These are phyloP conservation scores for Amphipoea oculea DNA, from an alignment of 2,888 invertebrate species.

Conservation along the genomic window DNA sequence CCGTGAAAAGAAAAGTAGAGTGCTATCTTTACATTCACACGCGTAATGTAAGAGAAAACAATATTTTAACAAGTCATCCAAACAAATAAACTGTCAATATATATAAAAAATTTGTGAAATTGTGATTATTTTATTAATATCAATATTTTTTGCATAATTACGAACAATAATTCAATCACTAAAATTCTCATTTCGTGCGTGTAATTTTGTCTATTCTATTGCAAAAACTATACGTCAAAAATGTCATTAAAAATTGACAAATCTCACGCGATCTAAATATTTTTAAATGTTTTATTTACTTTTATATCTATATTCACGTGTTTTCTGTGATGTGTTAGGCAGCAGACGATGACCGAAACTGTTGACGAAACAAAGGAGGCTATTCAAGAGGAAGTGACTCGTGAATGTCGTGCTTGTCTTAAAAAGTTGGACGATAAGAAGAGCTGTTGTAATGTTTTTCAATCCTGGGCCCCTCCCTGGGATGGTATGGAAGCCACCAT, in stretches of 20 bases:
- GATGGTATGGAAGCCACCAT: constrained; percentile 77
- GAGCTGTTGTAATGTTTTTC: constrained; percentile 74
- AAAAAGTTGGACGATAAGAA: constrained; percentile 67
- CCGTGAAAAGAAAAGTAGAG: constrained; percentile 28
- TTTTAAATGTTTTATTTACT: constrained; percentile 50
- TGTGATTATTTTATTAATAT: constrained; percentile 1
- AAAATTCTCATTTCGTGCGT: constrained; percentile 19
- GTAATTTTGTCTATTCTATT: constrained; percentile 62
- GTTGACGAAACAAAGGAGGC: constrained; percentile 12
- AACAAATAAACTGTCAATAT: constrained; percentile 20
- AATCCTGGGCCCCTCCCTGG: constrained; percentile 79
- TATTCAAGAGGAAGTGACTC: constrained; percentile 13
- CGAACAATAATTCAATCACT: neutral
- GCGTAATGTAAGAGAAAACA: constrained; percentile 6
- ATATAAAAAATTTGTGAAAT: neutral
- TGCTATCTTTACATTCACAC: constrained; percentile 21
- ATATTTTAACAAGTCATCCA: constrained; percentile 23
- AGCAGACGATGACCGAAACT: constrained; percentile 55
- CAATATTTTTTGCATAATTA: neutral
- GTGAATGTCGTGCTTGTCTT: constrained; percentile 83
- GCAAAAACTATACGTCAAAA: constrained; percentile 62
- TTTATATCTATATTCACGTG: constrained; percentile 23
- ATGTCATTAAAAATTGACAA: constrained; percentile 64
- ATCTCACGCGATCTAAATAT: constrained; percentile 36
- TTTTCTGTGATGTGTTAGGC: constrained; percentile 54